phyloP scores from a whole-genome alignment of 2,797 vertebrate species.

The Oryzias sinensis region DNA sequence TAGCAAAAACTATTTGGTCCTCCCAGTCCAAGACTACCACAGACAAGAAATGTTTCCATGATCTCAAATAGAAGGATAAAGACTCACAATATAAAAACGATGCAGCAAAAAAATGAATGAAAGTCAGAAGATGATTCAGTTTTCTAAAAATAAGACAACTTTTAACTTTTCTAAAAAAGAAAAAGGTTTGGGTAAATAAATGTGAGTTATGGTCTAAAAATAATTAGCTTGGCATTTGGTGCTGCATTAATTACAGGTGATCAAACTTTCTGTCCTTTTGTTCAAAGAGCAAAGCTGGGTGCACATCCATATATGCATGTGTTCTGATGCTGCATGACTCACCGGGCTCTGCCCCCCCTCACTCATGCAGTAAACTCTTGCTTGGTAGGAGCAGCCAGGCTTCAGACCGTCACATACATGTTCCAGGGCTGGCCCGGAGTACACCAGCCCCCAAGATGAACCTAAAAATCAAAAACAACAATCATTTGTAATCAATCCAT shows the following conservation, averaged over 20 bases:
- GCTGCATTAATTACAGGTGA: constrained; percentile 3
- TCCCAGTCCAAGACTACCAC: too few species aligned
- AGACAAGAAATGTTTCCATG: constrained; percentile 9
- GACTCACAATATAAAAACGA: background rate
- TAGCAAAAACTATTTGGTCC: too few species aligned
- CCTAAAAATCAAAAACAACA: constrained; percentile 62
- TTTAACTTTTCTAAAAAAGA: background rate
- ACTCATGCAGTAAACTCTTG: constrained; percentile 88
- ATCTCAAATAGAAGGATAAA: background rate
- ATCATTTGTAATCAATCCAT: background rate
- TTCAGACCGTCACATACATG: constrained; percentile 89
- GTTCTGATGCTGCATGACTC: constrained; percentile 60
- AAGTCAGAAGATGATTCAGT: background rate
- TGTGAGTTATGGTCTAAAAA: background rate
- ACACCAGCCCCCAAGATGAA: constrained; percentile 87
- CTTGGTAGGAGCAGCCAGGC: constrained; percentile 88
- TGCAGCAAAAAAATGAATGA: background rate
- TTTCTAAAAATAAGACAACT: constrained; percentile 1
- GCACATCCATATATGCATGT: constrained; percentile 1
- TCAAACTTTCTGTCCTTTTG: constrained; percentile 26
- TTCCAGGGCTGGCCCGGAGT: constrained; percentile 85
- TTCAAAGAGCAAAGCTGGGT: constrained; percentile 11
- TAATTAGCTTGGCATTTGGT: background rate
- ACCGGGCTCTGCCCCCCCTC: constrained; percentile 95
- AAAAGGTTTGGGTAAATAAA: background rate